Evolutionary conservation across 2,113 vertebrate species (phyloP), one percentile per base, ranked within the genome.

Genomic region (Laticauda laticaudata): DNA sequence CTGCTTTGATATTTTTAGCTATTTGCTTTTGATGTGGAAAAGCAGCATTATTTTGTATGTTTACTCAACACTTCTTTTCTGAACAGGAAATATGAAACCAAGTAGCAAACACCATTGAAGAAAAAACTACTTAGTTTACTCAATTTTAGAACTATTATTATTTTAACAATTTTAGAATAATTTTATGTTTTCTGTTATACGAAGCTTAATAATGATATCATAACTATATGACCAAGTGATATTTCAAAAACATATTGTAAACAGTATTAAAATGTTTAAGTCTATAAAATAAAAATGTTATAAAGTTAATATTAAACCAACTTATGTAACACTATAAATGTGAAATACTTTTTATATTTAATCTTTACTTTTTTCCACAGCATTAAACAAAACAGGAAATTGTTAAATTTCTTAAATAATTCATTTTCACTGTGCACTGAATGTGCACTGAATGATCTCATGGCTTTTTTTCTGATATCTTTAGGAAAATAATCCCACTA

Each of bases 221-320:
- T 94, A 95, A 96, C 91, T 96, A 94, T 93, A 96, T 95, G 95
- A 90, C 94, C 92, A 97, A 95, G 92, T 94, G 93, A 95, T 97
- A 94, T 96, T 95, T 94, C 92, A 92, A 95, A 93, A 96, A 96
- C 98, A 97, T 95, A 97, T 91, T 94, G 96, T 98, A 98, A 98
- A 98, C 97, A 98, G 96, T 88, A 92, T 98, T 97, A 98, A 98
- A 98, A 96, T 96, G 96, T 95, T 97, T 96, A 94, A 94, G 94
- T 93, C 95, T 94, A 95, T 97, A 98, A 97, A 97, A 94, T 92
- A 94, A 92, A 96, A 97, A 96, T 97, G 97, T 97, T 95, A 95
- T 34, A 90, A 56, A 81, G 90, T 95, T 48, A 94, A 95, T 24
- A n/a, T 12, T 88, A 85, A 69, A 59, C 11, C 2, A 88, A 90